Conservation (phyloP, 2,888 invertebrate species). For the Polyommatus iphigenia region DNA sequence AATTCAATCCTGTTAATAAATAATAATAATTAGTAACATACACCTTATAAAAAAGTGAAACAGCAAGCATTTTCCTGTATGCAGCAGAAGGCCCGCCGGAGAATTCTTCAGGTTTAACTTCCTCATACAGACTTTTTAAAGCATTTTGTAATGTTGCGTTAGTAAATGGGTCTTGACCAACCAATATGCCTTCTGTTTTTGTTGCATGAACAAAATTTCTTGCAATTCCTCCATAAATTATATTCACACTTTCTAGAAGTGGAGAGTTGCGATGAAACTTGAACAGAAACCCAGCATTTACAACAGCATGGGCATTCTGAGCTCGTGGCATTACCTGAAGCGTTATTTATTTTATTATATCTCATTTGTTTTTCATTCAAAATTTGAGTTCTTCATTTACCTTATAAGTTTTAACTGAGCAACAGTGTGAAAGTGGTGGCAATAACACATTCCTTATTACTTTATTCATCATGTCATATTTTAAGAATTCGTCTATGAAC, state of each 20-base stretch:
- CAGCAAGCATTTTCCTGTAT: constrained; percentile 81
- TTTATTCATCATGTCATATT: constrained; percentile 65
- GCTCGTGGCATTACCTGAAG: constrained; percentile 85
- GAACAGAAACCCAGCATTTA: constrained; percentile 86
- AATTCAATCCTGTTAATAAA: background rate
- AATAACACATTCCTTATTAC: constrained; percentile 51
- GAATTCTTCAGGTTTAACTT: constrained; percentile 51
- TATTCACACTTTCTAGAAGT: constrained; percentile 66
- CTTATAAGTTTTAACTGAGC: constrained; percentile 52
- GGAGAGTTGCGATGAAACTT: constrained; percentile 67
- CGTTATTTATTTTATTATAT: background rate
- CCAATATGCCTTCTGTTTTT: constrained; percentile 72
- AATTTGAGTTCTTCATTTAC: constrained; percentile 41
- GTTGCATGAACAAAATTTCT: constrained; percentile 67
- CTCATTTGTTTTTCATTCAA: background rate
- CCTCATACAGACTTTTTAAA: constrained; percentile 49
- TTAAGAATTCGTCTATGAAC: constrained; percentile 64
- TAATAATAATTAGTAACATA: background rate
- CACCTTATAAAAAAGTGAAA: constrained; percentile 82
- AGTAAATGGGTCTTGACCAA: constrained; percentile 65
- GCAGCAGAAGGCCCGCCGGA: constrained; percentile 79
- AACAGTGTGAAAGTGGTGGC: constrained; percentile 50
- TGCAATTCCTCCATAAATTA: constrained; percentile 82
- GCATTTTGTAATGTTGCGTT: constrained; percentile 64
- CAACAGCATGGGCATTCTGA: constrained; percentile 87